These are phyloP conservation scores for Sesamia inferens DNA, from an alignment of 2,888 invertebrate species.

Conservation along the genomic window DNA sequence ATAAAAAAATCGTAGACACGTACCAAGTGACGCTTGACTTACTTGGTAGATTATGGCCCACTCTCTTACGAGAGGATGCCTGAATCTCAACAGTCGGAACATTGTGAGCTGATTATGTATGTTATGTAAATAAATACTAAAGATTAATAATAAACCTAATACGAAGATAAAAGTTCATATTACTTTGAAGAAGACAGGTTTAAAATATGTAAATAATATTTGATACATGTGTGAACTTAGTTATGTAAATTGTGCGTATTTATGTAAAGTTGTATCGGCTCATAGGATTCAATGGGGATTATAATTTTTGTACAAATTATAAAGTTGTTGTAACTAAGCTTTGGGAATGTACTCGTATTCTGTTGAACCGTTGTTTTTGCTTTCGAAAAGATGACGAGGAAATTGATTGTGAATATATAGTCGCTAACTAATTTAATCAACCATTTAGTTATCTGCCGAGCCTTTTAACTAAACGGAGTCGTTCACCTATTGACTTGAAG, in stretches of 20 bases:
- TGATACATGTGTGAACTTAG: conserved; percentile 55
- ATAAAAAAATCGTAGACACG: neutral
- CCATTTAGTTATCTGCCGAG: too few species aligned
- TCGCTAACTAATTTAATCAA: too few species aligned
- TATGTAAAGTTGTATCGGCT: conserved; percentile 41
- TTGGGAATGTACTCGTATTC: conserved; percentile 5
- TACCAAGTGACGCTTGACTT: neutral
- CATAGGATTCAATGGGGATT: conserved; percentile 28
- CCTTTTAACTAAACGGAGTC: too few species aligned
- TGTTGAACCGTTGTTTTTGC: conserved; percentile 1
- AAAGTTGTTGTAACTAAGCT: conserved; percentile 19
- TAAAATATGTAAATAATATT: conserved; percentile 46
- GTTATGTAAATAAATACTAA: too few species aligned
- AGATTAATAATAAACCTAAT: conserved; percentile 23
- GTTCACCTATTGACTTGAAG: too few species aligned
- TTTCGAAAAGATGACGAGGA: neutral
- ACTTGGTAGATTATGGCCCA: neutral
- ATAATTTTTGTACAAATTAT: conserved; percentile 48
- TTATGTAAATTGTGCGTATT: conserved; percentile 49
- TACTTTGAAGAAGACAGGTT: conserved; percentile 30
- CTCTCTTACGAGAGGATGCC: neutral
- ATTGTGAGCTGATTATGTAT: neutral
- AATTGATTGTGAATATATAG: neutral
- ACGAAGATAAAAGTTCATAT: conserved; percentile 16
- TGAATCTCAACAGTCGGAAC: neutral